These are phyloP conservation scores for Cichladusa arquata DNA, from an alignment of 2,113 vertebrate species.

Conservation along the genomic window DNA sequence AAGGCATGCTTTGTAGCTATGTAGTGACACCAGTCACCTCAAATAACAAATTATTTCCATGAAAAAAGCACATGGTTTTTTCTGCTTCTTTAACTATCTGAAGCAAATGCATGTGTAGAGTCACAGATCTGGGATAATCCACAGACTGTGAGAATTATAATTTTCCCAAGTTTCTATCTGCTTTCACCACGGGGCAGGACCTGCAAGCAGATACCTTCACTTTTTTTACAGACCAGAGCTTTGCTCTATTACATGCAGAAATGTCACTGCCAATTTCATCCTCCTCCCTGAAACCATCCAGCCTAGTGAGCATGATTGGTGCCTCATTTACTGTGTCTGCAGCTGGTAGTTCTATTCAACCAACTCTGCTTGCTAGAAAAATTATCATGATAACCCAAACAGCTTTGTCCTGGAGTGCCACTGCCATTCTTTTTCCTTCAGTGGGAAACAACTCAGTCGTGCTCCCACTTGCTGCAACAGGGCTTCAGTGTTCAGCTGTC, in stretches of 20 bases:
- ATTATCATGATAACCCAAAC: neutral
- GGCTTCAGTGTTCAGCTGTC: neutral
- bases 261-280: constrained; percentile 7
- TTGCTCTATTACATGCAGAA: neutral
- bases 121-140: neutral
- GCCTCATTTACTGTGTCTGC: neutral
- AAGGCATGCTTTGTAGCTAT: neutral
- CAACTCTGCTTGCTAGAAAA: neutral
- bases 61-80: neutral
- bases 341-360: constrained; percentile 5
- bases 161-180: neutral
- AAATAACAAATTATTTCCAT: neutral
- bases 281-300: neutral
- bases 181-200: neutral
- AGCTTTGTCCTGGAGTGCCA: neutral
- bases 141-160: neutral
- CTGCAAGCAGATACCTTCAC: fast-evolving
- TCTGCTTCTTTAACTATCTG: neutral
- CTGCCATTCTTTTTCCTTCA: neutral
- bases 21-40: neutral
- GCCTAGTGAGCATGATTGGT: neutral
- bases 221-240: neutral
- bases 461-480: neutral
- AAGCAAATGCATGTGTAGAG: neutral
- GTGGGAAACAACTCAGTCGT: neutral